A percentile compares a stretch with the other conserved stretches of the same genome.
These are phyloP conservation scores for Harpagifer antarcticus DNA, from an alignment of 2,797 vertebrate genomes.

Conservation along the genomic window DNA sequence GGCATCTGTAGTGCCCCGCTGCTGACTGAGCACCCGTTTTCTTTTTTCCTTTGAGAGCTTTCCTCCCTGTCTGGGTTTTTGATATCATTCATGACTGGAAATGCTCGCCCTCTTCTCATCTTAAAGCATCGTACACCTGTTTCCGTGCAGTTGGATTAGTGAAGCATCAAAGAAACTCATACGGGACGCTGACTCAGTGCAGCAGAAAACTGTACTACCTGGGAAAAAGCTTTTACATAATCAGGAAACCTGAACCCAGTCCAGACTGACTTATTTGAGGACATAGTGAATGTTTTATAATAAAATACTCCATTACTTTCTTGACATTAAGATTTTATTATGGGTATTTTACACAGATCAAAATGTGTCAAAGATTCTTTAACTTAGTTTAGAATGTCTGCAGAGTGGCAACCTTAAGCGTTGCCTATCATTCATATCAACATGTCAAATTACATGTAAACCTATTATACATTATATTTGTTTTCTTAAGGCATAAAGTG, in stretches of 20 bases:
- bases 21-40: constrained; percentile 27
- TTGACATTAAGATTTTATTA: background rate
- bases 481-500: no score
- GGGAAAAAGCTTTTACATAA: constrained; percentile 19
- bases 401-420: no score
- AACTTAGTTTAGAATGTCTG: background rate
- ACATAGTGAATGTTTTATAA: constrained; percentile 17
- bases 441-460: no score
- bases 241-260: constrained; percentile 26
- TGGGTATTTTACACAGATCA: background rate
- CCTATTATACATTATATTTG: no score
- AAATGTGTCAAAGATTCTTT: background rate
- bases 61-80: constrained; percentile 17
- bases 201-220: constrained; percentile 13
- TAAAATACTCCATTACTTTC: constrained; percentile 7
- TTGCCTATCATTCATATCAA: no score
- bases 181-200: constrained; percentile 51
- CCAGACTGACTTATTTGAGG: constrained; percentile 24
- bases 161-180: constrained; percentile 8
- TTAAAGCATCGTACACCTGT: constrained; percentile 22
- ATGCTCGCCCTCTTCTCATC: constrained; percentile 19
- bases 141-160: constrained; percentile 21
- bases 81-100: constrained; percentile 25
- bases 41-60: constrained; percentile 30
- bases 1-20: constrained; percentile 35